Conservation (phyloP, 2,113 vertebrate genomes). For the Rhadina sibilatrix region DNA sequence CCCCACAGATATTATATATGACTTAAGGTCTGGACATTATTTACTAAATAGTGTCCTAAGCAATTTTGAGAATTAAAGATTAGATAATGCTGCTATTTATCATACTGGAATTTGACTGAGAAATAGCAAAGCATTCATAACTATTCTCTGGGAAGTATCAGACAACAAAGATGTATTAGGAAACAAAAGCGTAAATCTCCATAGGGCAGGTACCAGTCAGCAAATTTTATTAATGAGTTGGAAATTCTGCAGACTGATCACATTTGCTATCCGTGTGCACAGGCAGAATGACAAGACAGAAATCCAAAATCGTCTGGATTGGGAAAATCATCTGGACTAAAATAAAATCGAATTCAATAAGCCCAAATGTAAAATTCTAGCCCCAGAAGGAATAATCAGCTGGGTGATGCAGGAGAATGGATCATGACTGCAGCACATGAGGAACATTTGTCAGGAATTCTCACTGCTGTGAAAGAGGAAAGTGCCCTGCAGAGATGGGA, state of each 20-base stretch:
- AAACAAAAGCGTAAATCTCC: background rate
- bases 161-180: background rate
- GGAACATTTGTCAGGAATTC: background rate
- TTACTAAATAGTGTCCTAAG: background rate
- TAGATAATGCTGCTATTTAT: background rate
- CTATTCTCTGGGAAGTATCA: background rate
- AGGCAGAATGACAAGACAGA: background rate
- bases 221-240: background rate
- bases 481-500: background rate
- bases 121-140: background rate
- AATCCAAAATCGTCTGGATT: background rate
- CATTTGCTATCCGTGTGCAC: background rate
- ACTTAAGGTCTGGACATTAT: background rate
- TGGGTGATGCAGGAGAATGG: background rate
- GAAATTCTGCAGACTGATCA: background rate
- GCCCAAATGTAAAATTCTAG: background rate
- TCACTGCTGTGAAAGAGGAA: background rate
- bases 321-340: background rate
- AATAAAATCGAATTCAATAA: background rate
- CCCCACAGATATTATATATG: background rate
- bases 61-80: background rate
- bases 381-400: background rate
- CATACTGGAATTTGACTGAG: background rate
- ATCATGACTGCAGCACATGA: background rate
- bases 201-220: background rate